These are phyloP conservation scores for Drosophila acutilabella DNA, from an alignment of 2,888 invertebrate genomes.

Conservation along the genomic window DNA sequence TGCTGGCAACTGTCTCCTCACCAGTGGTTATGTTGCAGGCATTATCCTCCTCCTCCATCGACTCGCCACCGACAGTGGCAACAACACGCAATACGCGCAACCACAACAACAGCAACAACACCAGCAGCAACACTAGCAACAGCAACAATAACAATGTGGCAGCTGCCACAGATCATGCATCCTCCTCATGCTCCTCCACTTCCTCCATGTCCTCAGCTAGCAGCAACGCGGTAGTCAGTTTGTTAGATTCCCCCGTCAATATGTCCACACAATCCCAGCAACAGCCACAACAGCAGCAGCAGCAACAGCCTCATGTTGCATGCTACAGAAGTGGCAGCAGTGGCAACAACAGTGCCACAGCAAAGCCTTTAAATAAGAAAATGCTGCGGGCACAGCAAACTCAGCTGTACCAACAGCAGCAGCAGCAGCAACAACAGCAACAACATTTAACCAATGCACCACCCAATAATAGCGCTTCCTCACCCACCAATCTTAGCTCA, in stretches of 20 bases:
- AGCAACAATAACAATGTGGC: constrained; percentile 38
- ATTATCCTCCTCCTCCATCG: constrained; percentile 61
- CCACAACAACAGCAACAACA: constrained; percentile 37
- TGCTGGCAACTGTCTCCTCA: constrained; percentile 58
- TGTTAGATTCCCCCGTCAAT: constrained; percentile 70
- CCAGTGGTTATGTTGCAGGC: constrained; percentile 77
- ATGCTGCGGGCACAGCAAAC: constrained; percentile 84
- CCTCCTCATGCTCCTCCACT: constrained; percentile 44
- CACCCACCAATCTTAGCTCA: constrained; percentile 64
- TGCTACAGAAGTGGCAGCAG: constrained; percentile 45
- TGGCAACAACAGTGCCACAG: constrained; percentile 36
- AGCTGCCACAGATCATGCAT: constrained; percentile 42
- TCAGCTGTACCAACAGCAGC: constrained; percentile 80
- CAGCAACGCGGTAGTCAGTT: constrained; percentile 41
- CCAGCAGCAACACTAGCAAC: constrained; percentile 5
- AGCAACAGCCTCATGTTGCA: constrained; percentile 49
- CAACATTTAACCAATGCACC: constrained; percentile 41
- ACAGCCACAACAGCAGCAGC: constrained; percentile 37
- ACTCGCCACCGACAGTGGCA: constrained; percentile 57
- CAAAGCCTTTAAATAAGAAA: constrained; percentile 83
- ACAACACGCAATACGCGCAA: constrained; percentile 56
- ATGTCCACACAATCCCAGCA: constrained; percentile 60
- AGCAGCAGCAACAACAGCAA: constrained; percentile 60
- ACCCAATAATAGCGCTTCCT: constrained; percentile 43
- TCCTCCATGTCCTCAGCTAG: constrained; percentile 58